Percentiles rank a stretch among this genome's conserved stretches.
phyloP scores from a whole-genome alignment of 2,888 invertebrate species.

The Desoria tigrina region DNA sequence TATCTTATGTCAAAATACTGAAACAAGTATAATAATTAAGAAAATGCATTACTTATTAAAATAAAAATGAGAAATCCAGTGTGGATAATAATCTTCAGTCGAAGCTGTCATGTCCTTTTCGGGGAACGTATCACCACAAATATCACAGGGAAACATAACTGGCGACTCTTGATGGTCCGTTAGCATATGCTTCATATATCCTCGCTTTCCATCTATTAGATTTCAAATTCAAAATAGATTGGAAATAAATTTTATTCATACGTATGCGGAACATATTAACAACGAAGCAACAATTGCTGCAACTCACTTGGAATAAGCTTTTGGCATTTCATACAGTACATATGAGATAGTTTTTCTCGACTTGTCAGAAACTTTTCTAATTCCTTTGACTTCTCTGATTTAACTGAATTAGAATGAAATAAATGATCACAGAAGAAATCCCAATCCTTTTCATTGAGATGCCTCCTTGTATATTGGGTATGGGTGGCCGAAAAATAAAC shows the following conservation, averaged over 20 bases:
- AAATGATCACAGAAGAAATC: conserved; percentile 52
- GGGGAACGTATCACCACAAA: conserved; percentile 48
- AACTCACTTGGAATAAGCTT: conserved; percentile 40
- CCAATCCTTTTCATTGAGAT: conserved; percentile 51
- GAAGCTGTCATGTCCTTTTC: conserved; percentile 49
- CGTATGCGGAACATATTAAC: too few relatives aligned
- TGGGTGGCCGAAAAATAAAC: conserved; percentile 48
- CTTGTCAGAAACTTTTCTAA: conserved; percentile 49
- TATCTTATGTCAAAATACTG: background rate
- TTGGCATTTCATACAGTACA: conserved; percentile 48
- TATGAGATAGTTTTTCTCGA: conserved; percentile 46
- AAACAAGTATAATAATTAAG: background rate
- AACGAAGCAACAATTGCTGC: too few relatives aligned
- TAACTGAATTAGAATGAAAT: conserved; percentile 49
- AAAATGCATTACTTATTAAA: conserved; percentile 43
- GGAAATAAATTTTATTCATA: background rate
- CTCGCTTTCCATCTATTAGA: conserved; percentile 45
- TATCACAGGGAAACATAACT: conserved; percentile 50
- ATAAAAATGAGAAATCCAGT: conserved; percentile 53
- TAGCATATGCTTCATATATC: conserved; percentile 45
- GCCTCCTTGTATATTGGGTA: conserved; percentile 40
- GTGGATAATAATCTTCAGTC: conserved; percentile 50
- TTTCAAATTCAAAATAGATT: conserved; percentile 6
- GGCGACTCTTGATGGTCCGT: conserved; percentile 44
- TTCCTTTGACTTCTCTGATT: conserved; percentile 47